Conservation (phyloP, 1,140 invertebrate genomes). For the Araneus ventricosus region DNA sequence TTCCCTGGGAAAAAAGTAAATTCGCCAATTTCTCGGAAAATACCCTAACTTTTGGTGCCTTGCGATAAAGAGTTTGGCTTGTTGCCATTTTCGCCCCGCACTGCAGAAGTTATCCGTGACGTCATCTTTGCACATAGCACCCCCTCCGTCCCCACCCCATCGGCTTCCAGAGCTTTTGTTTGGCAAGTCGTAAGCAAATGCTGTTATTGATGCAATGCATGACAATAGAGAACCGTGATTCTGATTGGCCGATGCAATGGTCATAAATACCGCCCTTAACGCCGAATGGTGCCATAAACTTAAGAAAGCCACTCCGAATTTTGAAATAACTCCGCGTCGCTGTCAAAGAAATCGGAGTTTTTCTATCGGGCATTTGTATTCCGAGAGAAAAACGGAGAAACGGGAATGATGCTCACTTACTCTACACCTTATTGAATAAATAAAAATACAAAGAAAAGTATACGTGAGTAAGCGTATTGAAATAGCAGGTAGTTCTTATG, state of each 20-base stretch:
- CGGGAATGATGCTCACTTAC: too few relatives aligned
- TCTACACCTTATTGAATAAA: background rate
- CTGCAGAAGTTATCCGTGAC: constrained; percentile 73
- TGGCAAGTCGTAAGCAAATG: constrained; percentile 64
- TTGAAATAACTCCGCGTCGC: background rate
- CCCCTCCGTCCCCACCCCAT: background rate
- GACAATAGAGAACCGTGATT: constrained; percentile 38
- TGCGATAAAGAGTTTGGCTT: constrained; percentile 61
- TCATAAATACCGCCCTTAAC: constrained; percentile 27
- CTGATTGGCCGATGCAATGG: constrained; percentile 47
- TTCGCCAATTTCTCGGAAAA: constrained; percentile 48
- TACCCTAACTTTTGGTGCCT: constrained; percentile 52
- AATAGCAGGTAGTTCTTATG: background rate
- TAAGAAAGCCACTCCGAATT: background rate
- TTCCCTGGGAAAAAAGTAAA: background rate
- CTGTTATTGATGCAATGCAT: constrained; percentile 58
- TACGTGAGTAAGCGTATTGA: background rate
- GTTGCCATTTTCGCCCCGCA: constrained; percentile 72
- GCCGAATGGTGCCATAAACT: background rate
- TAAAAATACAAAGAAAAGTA: background rate
- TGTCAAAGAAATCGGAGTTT: background rate
- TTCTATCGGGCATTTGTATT: background rate
- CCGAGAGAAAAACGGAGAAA: too few relatives aligned
- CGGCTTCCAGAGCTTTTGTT: constrained; percentile 19
- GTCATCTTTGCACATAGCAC: constrained; percentile 47